Evolutionary conservation across 2,888 invertebrate species (phyloP).

Genomic region (Pandemis cinnamomeana): DNA sequence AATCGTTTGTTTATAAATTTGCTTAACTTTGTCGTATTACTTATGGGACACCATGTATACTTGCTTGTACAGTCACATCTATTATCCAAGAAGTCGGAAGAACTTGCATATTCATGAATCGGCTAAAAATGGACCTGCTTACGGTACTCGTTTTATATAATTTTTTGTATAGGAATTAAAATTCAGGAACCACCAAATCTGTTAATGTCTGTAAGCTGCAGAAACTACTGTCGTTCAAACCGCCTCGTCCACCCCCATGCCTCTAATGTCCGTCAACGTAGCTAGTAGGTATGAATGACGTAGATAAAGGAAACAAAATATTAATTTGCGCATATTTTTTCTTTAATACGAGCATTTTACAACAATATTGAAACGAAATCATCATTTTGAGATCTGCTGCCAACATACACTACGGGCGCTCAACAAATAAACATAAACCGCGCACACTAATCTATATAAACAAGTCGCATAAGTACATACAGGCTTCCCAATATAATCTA

Average conservation of each 20-base stretch:
- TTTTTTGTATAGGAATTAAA: too few species aligned
- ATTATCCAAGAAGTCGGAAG: too few species aligned
- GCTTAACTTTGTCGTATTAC: too few species aligned
- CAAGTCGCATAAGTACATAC: constrained; percentile 85
- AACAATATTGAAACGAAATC: constrained; percentile 84
- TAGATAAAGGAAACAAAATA: constrained; percentile 55
- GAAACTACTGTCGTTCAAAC: too few species aligned
- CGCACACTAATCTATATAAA: constrained; percentile 84
- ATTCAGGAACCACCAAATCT: too few species aligned
- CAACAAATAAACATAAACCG: constrained; percentile 84
- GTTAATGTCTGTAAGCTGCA: too few species aligned
- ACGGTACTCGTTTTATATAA: background rate
- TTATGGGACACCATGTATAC: too few species aligned
- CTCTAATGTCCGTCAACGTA: background rate
- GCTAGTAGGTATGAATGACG: constrained; percentile 34
- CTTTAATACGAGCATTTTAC: constrained; percentile 85
- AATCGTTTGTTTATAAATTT: too few species aligned
- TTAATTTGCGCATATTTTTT: constrained; percentile 81
- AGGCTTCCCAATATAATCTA: constrained; percentile 81
- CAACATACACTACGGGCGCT: constrained; percentile 84
- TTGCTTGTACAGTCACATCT: too few species aligned
- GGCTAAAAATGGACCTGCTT: background rate
- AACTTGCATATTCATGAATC: too few species aligned
- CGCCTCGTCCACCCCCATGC: background rate
- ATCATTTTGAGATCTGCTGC: constrained; percentile 84